These are phyloP conservation scores for Phrynosoma platyrhinos DNA, from an alignment of 2,113 vertebrate genomes.

Conservation along the genomic window DNA sequence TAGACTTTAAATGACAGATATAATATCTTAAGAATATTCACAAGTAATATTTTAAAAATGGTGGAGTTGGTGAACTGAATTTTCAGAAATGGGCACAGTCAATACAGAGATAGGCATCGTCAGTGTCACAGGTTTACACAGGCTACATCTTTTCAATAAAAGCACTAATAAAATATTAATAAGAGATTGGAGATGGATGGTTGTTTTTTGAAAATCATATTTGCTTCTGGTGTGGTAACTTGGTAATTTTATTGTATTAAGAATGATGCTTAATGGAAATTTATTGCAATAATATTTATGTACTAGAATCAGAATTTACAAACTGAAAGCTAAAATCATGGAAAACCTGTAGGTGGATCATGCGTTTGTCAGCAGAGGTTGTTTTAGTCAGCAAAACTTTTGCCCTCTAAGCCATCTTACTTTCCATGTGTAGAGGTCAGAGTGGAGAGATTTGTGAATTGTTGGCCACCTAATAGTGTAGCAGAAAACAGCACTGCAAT, in stretches of 20 bases:
- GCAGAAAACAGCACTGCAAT: not conserved
- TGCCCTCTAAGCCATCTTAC: not conserved
- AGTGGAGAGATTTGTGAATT: not conserved
- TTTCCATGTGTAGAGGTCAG: not conserved
- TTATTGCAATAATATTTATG: not conserved
- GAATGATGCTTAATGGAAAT: not conserved
- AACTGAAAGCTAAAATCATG: not conserved
- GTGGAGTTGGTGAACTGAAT: conserved; percentile 54
- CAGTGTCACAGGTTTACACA: not conserved
- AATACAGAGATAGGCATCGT: conserved; percentile 43
- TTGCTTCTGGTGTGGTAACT: not conserved
- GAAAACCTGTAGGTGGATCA: not conserved
- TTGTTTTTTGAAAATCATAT: no score
- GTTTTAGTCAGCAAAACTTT: not conserved
- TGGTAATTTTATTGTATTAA: not conserved
- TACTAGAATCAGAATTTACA: not conserved
- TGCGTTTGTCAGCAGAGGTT: not conserved
- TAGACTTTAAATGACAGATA: conserved; percentile 59
- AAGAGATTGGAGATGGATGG: not conserved
- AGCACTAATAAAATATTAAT: not conserved
- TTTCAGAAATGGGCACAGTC: conserved; percentile 85
- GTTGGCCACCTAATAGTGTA: no score
- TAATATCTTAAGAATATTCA: conserved; percentile 45
- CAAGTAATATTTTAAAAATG: conserved; percentile 38
- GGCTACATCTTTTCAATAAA: not conserved